Evolutionary conservation across 64 coral and sea anemone species (phyloP), one percentile per base, ranked within the genome.

Genomic region (Stichodactyla helianthus): DNA sequence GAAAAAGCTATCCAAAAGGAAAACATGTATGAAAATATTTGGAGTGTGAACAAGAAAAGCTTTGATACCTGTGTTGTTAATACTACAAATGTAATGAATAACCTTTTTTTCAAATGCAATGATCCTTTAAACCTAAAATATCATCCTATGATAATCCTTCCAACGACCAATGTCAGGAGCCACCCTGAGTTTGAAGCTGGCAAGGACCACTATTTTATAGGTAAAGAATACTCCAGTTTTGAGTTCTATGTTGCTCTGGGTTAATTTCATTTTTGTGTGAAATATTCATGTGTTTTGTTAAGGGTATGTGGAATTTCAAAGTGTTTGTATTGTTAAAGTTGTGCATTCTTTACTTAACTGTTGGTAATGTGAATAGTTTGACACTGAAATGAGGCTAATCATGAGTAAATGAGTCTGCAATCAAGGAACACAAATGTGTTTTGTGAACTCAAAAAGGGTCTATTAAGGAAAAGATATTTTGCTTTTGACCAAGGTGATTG

Each of bases 1-100:
- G 71, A 77, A 6, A 53, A 59, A 10, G n/a, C 78, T 16, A 16
- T 78, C 9, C 35, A 55, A 2, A 53, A 82, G 14, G 89, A 94
- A 55, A 86, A 70, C 10, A 79, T 94, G 81, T 88, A 88, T 52
- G 93, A 94, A 18, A 94, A 94, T 71, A 88, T 94, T 23, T 94
- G 89, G 93, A 82, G 65, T 14, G 93, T 94, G 10, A 86, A 87
- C n/a, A 58, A 94, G 87, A 25, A 88, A 2, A 85, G 86, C 3
- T 94, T 87, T 51, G 86, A 91, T 1, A 80, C 81, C 17, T 94
- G 93, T 55, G 79, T 57, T 78, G 81, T 91, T 1, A 26, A 94
- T 54, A 54, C 10, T 1, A 91, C 8, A 17, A 78, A 59, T 19
- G 2, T 9, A 5, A 55, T 6, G 10, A 50, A 87, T 26, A 59